Evolutionary conservation across 2,888 invertebrate genomes (phyloP).

Genomic region (Chymomyza amoena): DNA sequence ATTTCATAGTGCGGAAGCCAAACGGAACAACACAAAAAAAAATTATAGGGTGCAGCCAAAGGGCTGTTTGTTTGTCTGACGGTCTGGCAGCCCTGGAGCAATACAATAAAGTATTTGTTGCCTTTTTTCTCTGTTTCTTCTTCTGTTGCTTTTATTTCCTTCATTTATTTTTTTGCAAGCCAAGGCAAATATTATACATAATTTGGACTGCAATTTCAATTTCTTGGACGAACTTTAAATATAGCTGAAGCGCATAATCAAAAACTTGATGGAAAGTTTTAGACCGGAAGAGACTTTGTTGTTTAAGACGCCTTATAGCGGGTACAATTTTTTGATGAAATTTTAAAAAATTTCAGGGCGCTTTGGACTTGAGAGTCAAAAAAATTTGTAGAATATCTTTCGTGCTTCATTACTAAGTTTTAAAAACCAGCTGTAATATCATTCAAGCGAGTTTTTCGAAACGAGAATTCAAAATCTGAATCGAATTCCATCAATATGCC

Average conservation of each 20-base stretch:
- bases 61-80: constrained; percentile 21
- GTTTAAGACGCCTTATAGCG: neutral
- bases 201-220: constrained; percentile 12
- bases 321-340: neutral
- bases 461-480: no score
- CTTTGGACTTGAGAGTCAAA: no score
- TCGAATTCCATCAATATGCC: no score
- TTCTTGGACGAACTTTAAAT: constrained; percentile 27
- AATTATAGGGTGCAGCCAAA: constrained; percentile 20
- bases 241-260: neutral
- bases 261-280: neutral
- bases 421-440: no score
- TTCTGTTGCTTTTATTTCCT: constrained; percentile 1
- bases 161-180: constrained; percentile 9
- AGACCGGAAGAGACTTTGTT: neutral
- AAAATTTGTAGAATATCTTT: no score
- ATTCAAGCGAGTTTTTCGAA: no score
- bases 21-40: constrained; percentile 18
- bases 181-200: constrained; percentile 52
- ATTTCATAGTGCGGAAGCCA: constrained; percentile 41
- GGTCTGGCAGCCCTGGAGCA: constrained; percentile 35
- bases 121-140: constrained; percentile 5
- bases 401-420: no score
- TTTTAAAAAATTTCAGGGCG: no score
- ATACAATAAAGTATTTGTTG: constrained; percentile 45